Percentiles rank a stretch among this genome's conserved stretches.
Conservation (phyloP, 2,797 vertebrate genomes). For the Sus cebifrons region DNA sequence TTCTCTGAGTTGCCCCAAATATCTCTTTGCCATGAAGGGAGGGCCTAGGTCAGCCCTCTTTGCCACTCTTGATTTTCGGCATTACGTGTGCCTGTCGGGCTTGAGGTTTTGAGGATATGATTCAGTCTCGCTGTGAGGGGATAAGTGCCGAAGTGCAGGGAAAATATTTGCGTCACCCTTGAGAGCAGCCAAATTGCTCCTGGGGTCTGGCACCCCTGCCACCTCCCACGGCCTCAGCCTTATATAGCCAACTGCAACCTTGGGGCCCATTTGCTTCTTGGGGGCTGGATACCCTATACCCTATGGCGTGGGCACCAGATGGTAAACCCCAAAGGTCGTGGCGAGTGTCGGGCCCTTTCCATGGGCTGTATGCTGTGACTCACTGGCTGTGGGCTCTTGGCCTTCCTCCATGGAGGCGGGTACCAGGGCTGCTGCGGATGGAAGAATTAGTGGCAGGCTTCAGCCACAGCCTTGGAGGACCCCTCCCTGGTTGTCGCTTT, state of each 20-base stretch:
- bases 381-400: slow-evolving; percentile 35
- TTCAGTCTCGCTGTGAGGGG: slow-evolving; percentile 51
- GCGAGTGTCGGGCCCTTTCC: neutral
- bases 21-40: neutral
- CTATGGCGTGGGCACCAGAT: slow-evolving; percentile 27
- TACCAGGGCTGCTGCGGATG: neutral
- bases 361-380: neutral
- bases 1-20: neutral
- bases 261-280: neutral
- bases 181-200: slow-evolving; percentile 59
- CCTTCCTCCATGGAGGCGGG: neutral
- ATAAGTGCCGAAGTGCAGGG: slow-evolving; percentile 49
- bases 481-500: neutral
- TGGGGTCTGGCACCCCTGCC: slow-evolving; percentile 76
- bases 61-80: neutral
- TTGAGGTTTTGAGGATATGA: slow-evolving; percentile 81
- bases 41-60: neutral
- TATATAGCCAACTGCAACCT: slow-evolving; percentile 44
- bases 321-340: slow-evolving; percentile 57
- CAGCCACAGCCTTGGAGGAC: neutral
- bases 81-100: slow-evolving; percentile 16
- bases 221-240: slow-evolving; percentile 30
- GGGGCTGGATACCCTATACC: slow-evolving; percentile 62
- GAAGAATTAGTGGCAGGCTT: neutral
- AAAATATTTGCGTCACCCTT: slow-evolving; percentile 68